These are phyloP conservation scores for Coregonus ussuriensis DNA, from an alignment of 2,797 vertebrate species.

Conservation along the genomic window DNA sequence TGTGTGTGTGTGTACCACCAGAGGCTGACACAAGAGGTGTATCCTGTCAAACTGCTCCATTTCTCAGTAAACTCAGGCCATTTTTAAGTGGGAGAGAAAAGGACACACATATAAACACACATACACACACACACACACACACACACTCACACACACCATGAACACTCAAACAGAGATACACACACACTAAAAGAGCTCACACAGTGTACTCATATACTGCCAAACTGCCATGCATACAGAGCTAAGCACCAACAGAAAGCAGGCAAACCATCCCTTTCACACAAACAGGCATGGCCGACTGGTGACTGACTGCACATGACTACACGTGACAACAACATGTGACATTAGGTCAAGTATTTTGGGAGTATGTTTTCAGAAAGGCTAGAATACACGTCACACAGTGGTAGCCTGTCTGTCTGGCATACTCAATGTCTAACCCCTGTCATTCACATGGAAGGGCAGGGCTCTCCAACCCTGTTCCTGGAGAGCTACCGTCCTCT, in stretches of 20 bases:
- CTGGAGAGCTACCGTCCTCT: no score
- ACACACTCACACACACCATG: not conserved
- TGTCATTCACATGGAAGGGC: no score
- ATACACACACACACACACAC: not conserved
- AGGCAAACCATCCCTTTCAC: not conserved
- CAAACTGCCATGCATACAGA: not conserved
- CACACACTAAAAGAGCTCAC: constrained; percentile 1
- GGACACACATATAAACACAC: not conserved
- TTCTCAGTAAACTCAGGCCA: constrained; percentile 53
- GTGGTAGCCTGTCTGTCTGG: not conserved
- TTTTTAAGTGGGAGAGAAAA: constrained; percentile 21
- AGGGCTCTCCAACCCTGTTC: no score
- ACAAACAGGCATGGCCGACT: not conserved
- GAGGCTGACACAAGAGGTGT: constrained; percentile 59
- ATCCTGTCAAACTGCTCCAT: constrained; percentile 70
- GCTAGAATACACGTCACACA: not conserved
- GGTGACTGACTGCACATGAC: not conserved
- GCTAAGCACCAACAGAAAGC: not conserved
- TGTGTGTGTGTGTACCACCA: constrained; percentile 30
- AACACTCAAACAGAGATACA: not conserved
- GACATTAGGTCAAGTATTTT: not conserved
- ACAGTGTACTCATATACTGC: not conserved
- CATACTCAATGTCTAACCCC: not conserved
- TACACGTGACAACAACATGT: not conserved
- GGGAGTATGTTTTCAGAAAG: not conserved